Base-by-base conservation (phyloP, 2,888 invertebrate species). In the Oxycera nigricornis region DNA sequence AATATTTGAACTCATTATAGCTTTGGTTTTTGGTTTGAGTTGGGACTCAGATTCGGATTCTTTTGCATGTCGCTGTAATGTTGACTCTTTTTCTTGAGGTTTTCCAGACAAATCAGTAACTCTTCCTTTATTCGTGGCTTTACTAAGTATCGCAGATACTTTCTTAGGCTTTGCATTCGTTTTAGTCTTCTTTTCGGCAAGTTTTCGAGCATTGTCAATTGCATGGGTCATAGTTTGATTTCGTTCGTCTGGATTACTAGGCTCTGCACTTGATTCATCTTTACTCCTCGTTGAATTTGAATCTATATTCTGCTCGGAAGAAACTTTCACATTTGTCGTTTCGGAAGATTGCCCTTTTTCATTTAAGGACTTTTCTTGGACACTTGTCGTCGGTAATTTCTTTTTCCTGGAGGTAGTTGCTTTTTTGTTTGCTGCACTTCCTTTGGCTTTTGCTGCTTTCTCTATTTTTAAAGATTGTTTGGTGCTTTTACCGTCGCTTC, bases 71-170 rank as follows among this genome's bases (percentile, higher is more conserved):
- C 17, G 4, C 6, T 14, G 9, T 6, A n/a, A n/a, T 14, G 50
- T n/a, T 9, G 17, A 0, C 4, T 7, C 6, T 50, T 50, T n/a
- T 4, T 28, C 22, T 11, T 26, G 1, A 59, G 14, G 28, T n/a
- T n/a, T n/a, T n/a, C n/a, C n/a, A n/a, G n/a, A n/a, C n/a, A n/a
- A n/a, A n/a, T n/a, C n/a, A 26, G 28, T 28, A 9, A 26, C 28
- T 0, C 73, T 62, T 50, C 62, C 59, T 57, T 76, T 75, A 20
- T 74, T 78, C 41, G 78, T 78, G 1, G 78, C 77, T 1, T 77
- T 52, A 59, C 76, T 57, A 57, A 79, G 68, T 72, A 82, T 83
- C 24, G 79, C 78, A 11, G 80, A 80, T 2, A 17, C 39, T 20
- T 65, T 46, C 30, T 24, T 26, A 26, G 24, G 26, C 24, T 59